These are phyloP conservation scores for Pogonomyrmex barbatus DNA, from an alignment of 1,140 invertebrate genomes.

Conservation along the genomic window DNA sequence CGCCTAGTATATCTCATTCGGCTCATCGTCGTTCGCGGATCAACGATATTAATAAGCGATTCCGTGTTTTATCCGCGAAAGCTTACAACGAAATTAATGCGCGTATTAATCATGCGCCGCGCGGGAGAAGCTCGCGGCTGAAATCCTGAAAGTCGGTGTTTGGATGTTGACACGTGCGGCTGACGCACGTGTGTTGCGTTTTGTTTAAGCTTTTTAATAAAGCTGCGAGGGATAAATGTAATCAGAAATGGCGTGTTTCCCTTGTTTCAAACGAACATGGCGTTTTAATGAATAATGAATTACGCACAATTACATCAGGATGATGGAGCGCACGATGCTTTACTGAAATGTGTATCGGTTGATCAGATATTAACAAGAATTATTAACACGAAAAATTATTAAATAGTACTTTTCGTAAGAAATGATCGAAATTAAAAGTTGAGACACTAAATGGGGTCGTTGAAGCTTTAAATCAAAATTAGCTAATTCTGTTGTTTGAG, in stretches of 20 bases:
- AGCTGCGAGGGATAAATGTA: conserved; percentile 30
- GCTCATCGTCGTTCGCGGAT: conserved; percentile 26
- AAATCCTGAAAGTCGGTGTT: conserved; percentile 17
- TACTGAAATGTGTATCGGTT: not conserved
- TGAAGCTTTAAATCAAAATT: conserved; percentile 5
- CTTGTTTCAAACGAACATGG: not conserved
- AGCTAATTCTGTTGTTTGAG: not conserved
- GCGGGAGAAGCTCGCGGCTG: not conserved
- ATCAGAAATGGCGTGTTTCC: conserved; percentile 15
- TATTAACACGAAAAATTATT: not conserved
- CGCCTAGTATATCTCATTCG: not conserved
- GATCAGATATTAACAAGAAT: not conserved
- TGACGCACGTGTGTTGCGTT: not conserved
- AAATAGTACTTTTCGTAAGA: not conserved
- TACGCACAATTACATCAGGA: not conserved
- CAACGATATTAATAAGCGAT: conserved; percentile 48
- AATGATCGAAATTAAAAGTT: not conserved
- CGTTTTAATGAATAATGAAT: not conserved
- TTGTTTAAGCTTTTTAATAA: conserved; percentile 27
- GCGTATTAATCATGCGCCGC: conserved; percentile 15
- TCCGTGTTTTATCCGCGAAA: conserved; percentile 8
- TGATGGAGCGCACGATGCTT: not conserved
- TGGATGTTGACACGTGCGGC: conserved; percentile 1
- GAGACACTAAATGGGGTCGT: not conserved
- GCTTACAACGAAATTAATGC: conserved; percentile 35